Conservation (phyloP, 53 echinoderm and acorn worm species). For the Luidia sarsii region DNA sequence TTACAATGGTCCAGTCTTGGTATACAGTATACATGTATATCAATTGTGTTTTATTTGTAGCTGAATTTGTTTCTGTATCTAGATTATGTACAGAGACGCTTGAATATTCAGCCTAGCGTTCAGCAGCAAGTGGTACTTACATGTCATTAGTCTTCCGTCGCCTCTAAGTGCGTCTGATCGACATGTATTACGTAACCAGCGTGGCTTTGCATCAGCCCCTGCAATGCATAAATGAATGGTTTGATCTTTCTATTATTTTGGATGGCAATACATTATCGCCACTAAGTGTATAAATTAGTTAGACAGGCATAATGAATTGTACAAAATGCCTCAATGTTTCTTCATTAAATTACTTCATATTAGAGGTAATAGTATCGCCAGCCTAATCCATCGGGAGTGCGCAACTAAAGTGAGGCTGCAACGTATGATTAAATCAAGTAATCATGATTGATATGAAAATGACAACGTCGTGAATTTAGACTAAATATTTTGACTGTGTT, state of each 20-base stretch:
- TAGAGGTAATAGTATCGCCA: constrained; percentile 17
- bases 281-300: constrained; percentile 55
- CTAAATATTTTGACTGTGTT: no score
- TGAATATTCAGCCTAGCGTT: no score
- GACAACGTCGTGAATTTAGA: no score
- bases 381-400: constrained; percentile 9
- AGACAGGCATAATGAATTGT: constrained; percentile 25
- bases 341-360: background rate
- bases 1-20: no score
- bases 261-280: constrained; percentile 7
- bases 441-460: no score
- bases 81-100: no score
- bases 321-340: constrained; percentile 8
- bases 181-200: constrained; percentile 28
- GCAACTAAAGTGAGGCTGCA: background rate
- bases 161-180: background rate
- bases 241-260: constrained; percentile 19
- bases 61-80: no score
- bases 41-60: no score
- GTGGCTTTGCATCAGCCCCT: background rate
- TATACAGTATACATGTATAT: no score
- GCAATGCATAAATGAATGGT: constrained; percentile 14
- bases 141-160: no score
- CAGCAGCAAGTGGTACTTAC: no score
- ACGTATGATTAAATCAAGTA: no score